Evolutionary conservation across 2,797 vertebrate genomes (phyloP).

Genomic region (Sus cebifrons): DNA sequence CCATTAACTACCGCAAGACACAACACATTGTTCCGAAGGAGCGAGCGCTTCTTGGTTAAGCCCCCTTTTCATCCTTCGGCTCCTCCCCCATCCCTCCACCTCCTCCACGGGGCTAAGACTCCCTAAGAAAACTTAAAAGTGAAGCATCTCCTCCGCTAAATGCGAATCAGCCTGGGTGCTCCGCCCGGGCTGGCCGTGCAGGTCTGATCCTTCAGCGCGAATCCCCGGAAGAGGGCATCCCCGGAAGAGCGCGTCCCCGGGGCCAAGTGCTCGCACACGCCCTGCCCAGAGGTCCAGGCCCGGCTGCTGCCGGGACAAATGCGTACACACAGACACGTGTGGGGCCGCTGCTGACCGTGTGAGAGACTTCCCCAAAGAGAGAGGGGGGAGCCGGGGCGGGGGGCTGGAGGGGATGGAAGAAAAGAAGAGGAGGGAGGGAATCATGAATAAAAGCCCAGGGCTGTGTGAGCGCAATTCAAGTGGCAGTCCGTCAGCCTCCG

Average conservation of each 20-base stretch:
- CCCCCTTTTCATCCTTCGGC: constrained; percentile 58
- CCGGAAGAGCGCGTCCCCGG: neutral
- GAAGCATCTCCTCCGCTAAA: constrained; percentile 72
- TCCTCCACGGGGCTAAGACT: constrained; percentile 72
- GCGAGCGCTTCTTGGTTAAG: constrained; percentile 83
- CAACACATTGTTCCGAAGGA: constrained; percentile 86
- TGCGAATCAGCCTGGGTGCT: constrained; percentile 42
- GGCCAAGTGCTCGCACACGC: constrained; percentile 65
- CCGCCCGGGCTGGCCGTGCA: neutral
- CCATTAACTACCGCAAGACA: constrained; percentile 88
- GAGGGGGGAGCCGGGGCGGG: neutral
- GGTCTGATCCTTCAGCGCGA: neutral
- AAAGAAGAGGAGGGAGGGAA: neutral
- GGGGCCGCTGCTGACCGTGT: neutral
- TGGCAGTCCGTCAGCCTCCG: constrained; percentile 71
- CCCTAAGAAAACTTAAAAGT: constrained; percentile 79
- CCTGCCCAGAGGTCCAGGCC: constrained; percentile 2
- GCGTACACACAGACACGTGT: neutral
- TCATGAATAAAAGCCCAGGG: constrained; percentile 71
- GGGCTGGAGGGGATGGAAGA: neutral
- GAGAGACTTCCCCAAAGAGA: constrained; percentile 27
- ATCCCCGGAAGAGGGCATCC: neutral
- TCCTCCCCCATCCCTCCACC: neutral
- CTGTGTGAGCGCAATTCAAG: constrained; percentile 43
- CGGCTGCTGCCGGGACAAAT: constrained; percentile 28